Evolutionary conservation across 2,888 invertebrate species (phyloP), one percentile per base, ranked within the genome.

Genomic region (Leucozona laternaria): DNA sequence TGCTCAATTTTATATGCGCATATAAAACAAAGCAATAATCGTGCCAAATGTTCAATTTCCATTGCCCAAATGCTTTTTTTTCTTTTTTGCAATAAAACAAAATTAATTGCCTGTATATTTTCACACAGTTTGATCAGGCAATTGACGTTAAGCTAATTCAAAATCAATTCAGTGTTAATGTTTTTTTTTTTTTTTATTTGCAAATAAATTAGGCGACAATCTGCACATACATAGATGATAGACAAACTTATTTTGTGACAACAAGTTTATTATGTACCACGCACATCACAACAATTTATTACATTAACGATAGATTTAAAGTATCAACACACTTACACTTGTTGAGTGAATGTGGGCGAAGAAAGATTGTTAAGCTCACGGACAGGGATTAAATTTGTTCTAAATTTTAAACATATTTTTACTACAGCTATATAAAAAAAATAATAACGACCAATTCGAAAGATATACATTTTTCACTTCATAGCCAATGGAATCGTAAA

Each of bases 1-100:
- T 25, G 22, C 25, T 25, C 25, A 53, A 53, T 25, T 53, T 53
- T 53, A 53, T 53, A 53, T 28, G 7, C 53, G 25, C 25, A 53
- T 53, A 53, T 53, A 53, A 53, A 53, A 53, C 15, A 53, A 53
- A 25, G 53, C 25, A 53, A 28, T 53, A 53, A 53, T 25, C 53
- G 2, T 25, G 53, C 25, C 25, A 53, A 53, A 28, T 53, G 53
- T 53, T 53, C 53, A 28, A 53, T 28, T 53, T 25, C 25, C 13
- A 50, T 50, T 50, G 50, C 1, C 31, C 31, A 31, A 31, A 7
- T 31, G 31, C 8, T 31, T 31, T 31, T 10, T 3, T 22, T 50
- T 11, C 2, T 50, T 28, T 28, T 53, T 1, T 25, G n/a, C 53
- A 53, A 53, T 53, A 53, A 53, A 53, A 28, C 0, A 25, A 53